Evolutionary conservation across 2,888 invertebrate species (phyloP), one percentile per base, ranked within the genome.

Genomic region (Tinea semifulvella): DNA sequence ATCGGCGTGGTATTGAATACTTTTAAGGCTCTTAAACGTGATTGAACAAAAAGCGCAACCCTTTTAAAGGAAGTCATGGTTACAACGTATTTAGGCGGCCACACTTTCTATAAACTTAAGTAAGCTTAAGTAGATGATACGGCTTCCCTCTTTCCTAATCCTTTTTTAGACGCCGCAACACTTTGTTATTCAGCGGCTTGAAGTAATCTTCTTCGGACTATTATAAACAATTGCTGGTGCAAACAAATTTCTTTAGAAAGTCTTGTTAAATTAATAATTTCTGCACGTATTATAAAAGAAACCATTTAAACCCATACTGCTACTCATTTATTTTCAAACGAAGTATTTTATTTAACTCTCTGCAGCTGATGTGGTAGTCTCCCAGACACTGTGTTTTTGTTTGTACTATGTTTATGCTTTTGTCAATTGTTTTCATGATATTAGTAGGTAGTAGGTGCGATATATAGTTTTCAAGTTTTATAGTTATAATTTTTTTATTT

Each of bases 1-100:
- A 65, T 62, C 61, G 60, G 55, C 58, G 61, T 58, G 65, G 66
- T 63, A 72, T 69, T 65, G 63, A 44, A 48, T 42, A 61, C 63
- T 66, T 52, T 58, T 63, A 62, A 56, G 60, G 58, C 60, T 55
- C 57, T 64, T 62, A 68, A 67, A 57, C 62, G 65, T 72, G 70
- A 69, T 74, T 64, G 66, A 60, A 77, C 68, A 79, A 75, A 76
- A 79, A 77, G 68, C 63, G 68, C 76, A 79, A 77, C 74, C 76
- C 76, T 76, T 79, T 76, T 60, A 61, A 68, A 69, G 64, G 65
- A 67, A 74, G 71, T 76, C 74, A 72, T 68, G 68, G 67, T 62
- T 67, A 43, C 68, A 73, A 73, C 65, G 66, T 63, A 64, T 68
- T 74, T 70, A 74, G 63, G 60, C 64, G 64, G 67, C 65, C 66